Conservation (phyloP, 2,113 vertebrate genomes). For the Engystomops pustulosus region DNA sequence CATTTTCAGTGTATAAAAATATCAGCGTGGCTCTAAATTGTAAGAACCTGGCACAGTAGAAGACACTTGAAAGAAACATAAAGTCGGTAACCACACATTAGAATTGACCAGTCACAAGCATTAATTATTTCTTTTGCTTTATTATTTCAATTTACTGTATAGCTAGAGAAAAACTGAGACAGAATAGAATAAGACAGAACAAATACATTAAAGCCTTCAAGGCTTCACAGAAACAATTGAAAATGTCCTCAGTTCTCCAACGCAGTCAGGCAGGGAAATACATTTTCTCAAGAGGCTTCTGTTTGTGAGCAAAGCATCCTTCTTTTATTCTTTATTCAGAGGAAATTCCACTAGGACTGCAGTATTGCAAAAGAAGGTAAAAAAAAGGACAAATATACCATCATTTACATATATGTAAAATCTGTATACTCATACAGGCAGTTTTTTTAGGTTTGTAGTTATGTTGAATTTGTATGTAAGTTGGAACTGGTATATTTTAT, state of each 20-base stretch:
- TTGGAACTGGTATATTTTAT: too few species aligned
- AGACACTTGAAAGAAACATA: neutral
- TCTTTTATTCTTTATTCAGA: neutral
- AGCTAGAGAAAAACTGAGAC: neutral
- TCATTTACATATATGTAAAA: neutral
- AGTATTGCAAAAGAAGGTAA: neutral
- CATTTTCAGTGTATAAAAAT: too few species aligned
- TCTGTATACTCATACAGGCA: too few species aligned
- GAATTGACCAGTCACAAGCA: neutral
- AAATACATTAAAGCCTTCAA: slow-evolving; percentile 9
- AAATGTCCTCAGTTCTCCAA: slow-evolving; percentile 27
- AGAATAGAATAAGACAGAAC: neutral
- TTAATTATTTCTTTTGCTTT: slow-evolving; percentile 5
- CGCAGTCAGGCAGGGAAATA: neutral
- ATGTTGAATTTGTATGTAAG: too few species aligned
- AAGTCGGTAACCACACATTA: neutral
- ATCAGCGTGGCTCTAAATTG: neutral
- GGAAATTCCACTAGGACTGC: neutral
- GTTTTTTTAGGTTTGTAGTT: too few species aligned
- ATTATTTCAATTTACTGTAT: neutral
- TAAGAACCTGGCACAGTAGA: neutral
- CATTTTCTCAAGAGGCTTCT: slow-evolving; percentile 24
- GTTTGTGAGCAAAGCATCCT: neutral
- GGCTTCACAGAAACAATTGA: slow-evolving; percentile 15
- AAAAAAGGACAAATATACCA: neutral